These are phyloP conservation scores for Hymenochirus boettgeri DNA, from an alignment of 2,113 vertebrate species.

Conservation along the genomic window DNA sequence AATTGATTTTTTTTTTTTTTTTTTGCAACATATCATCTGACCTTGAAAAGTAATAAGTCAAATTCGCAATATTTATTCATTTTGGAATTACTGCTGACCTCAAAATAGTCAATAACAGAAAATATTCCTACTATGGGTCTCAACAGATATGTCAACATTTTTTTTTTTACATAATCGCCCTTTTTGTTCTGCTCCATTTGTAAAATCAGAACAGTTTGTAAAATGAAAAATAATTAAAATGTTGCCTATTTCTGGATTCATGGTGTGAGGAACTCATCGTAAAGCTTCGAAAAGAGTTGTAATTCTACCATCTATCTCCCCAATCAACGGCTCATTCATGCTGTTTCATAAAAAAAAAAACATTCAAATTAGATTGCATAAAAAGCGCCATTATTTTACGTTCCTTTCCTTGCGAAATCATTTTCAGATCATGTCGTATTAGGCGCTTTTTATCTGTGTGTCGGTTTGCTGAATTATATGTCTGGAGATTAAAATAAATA, in stretches of 20 bases:
- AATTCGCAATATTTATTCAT: slow-evolving; percentile 2
- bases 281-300: slow-evolving; percentile 40
- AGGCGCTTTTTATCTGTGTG: neutral
- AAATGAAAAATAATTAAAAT: slow-evolving; percentile 47
- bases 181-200: neutral
- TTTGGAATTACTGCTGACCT: slow-evolving; percentile 29
- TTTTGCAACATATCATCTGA: slow-evolving; percentile 40
- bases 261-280: slow-evolving; percentile 35
- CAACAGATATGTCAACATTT: slow-evolving; percentile 10
- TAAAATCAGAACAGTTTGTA: slow-evolving; percentile 44
- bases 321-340: slow-evolving; percentile 38
- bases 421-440: slow-evolving; percentile 20
- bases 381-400: slow-evolving; percentile 46
- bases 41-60: slow-evolving; percentile 43
- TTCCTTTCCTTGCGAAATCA: slow-evolving; percentile 42
- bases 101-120: slow-evolving; percentile 7
- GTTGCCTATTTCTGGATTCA: slow-evolving; percentile 45
- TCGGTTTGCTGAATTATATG: neutral
- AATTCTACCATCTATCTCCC: slow-evolving; percentile 25
- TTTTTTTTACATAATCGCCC: too few relatives aligned
- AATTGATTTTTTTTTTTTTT: slow-evolving; percentile 46
- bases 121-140: slow-evolving; percentile 8
- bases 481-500: too few relatives aligned
- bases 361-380: slow-evolving; percentile 48
- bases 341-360: slow-evolving; percentile 47